Evolutionary conservation across 1,140 invertebrate species (phyloP).

Genomic region (Octopus bimaculoides): DNA sequence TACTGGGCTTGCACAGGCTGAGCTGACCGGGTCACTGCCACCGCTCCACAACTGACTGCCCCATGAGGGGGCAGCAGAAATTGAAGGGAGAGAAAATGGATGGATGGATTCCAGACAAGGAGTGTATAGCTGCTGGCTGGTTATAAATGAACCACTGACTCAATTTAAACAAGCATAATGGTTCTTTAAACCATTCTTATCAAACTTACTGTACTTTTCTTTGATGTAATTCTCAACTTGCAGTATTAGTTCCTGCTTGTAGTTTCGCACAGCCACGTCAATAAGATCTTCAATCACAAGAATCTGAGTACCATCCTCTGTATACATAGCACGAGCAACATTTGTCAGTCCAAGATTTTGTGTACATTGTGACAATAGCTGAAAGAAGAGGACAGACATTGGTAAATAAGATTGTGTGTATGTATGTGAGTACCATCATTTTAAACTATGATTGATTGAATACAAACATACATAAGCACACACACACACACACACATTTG

Average conservation of each 20-base stretch:
- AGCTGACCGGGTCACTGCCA: no score
- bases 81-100: no score
- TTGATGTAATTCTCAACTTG: slow-evolving; percentile 28
- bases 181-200: no score
- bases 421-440: not conserved
- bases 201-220: slow-evolving; percentile 7
- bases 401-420: not conserved
- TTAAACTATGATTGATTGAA: not conserved
- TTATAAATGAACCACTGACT: no score
- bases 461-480: not conserved
- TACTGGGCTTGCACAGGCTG: no score
- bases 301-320: slow-evolving; percentile 48
- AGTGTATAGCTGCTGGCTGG: no score
- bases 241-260: slow-evolving; percentile 38
- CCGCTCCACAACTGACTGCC: no score
- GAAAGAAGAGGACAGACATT: slow-evolving; percentile 3
- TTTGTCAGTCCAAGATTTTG: slow-evolving; percentile 42
- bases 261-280: slow-evolving; percentile 47
- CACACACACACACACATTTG: not conserved
- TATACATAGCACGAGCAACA: slow-evolving; percentile 50
- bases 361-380: slow-evolving; percentile 54
- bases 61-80: no score
- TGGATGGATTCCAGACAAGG: no score
- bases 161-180: no score
- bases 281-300: slow-evolving; percentile 53